phyloP scores from a whole-genome alignment of 2,113 vertebrate genomes.

The Phocoena sinus region DNA sequence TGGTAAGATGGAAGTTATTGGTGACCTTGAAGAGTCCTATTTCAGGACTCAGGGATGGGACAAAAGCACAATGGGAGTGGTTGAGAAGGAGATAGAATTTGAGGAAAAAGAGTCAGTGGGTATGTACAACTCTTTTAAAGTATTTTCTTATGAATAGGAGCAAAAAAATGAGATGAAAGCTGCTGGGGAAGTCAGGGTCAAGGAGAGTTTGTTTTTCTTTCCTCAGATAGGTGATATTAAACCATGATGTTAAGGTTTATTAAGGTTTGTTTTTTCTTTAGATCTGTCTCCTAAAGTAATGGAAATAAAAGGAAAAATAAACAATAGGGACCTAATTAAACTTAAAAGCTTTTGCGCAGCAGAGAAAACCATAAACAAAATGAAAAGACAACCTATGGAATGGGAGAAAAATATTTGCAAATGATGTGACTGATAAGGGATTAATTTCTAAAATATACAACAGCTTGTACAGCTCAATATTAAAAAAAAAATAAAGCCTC shows the following conservation, averaged over 20 bases:
- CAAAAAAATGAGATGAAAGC: background rate
- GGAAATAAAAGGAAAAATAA: background rate
- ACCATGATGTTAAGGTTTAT: background rate
- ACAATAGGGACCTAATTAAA: background rate
- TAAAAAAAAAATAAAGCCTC: background rate
- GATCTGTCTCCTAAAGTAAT: background rate
- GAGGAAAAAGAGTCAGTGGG: background rate
- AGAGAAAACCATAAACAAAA: background rate
- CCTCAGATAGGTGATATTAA: background rate
- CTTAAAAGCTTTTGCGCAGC: background rate
- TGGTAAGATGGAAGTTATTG: background rate
- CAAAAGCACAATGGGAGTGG: background rate
- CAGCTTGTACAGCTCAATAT: background rate
- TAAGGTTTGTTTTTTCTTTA: no score
- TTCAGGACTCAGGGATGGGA: background rate
- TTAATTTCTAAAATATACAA: background rate
- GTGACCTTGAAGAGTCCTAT: background rate
- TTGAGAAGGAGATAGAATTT: background rate
- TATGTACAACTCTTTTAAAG: background rate
- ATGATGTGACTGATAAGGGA: background rate
- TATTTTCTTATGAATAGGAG: background rate
- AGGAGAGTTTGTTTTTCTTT: background rate
- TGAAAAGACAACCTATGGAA: background rate
- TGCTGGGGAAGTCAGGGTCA: background rate
- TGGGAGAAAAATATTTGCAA: background rate